A percentile compares a stretch with the other conserved stretches of the same genome.
Evolutionary conservation across 2,888 invertebrate genomes (phyloP).

Genomic region (Scaeva pyrastri): DNA sequence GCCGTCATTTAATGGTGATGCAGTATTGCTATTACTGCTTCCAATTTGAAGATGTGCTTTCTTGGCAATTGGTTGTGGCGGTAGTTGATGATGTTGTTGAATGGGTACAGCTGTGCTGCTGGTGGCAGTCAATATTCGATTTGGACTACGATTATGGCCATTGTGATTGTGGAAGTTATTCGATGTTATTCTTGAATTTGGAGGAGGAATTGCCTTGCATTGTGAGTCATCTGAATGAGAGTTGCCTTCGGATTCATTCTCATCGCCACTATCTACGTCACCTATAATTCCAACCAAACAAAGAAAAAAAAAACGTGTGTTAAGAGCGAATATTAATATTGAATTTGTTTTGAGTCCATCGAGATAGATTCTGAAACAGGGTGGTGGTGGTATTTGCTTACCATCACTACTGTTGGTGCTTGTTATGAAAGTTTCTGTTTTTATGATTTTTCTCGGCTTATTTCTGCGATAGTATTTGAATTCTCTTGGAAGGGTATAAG

Average conservation of each 20-base stretch:
- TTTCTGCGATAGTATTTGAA: slow-evolving; percentile 91
- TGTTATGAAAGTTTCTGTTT: slow-evolving; percentile 89
- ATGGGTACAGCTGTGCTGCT: slow-evolving; percentile 12
- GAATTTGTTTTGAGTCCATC: background rate
- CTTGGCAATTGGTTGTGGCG: slow-evolving; percentile 34
- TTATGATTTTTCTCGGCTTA: slow-evolving; percentile 85
- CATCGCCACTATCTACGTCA: slow-evolving; percentile 92
- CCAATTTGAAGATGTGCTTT: slow-evolving; percentile 48
- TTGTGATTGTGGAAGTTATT: slow-evolving; percentile 75
- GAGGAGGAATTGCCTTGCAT: slow-evolving; percentile 52
- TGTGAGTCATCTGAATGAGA: slow-evolving; percentile 80
- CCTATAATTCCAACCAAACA: slow-evolving; percentile 84
- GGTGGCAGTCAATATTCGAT: slow-evolving; percentile 33
- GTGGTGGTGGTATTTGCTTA: slow-evolving; percentile 78
- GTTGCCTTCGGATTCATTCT: slow-evolving; percentile 86
- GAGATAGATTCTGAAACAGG: background rate
- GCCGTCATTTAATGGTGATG: slow-evolving; percentile 54
- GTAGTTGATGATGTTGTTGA: slow-evolving; percentile 52
- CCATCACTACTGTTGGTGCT: slow-evolving; percentile 95
- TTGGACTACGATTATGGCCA: slow-evolving; percentile 60
- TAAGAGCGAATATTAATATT: background rate
- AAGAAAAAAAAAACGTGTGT: slow-evolving; percentile 1
- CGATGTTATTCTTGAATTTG: slow-evolving; percentile 68
- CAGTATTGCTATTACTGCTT: slow-evolving; percentile 55
- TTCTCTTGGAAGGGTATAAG: slow-evolving; percentile 93